Conservation (phyloP, 1,140 invertebrate species). For the Leptinotarsa undecemlineata region DNA sequence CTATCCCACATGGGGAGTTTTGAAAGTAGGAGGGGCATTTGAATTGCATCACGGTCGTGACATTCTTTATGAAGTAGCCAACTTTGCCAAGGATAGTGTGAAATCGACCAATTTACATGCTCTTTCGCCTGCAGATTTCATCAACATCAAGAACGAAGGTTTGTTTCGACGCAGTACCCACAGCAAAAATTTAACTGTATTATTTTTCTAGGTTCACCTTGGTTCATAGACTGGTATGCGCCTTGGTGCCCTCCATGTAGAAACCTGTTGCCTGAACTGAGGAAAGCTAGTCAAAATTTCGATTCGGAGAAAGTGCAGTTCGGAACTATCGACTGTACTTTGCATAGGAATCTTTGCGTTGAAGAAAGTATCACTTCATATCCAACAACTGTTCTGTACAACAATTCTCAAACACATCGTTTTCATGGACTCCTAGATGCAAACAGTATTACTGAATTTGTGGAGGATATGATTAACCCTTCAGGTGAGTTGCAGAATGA, state of each 20-base stretch:
- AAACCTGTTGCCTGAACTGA: slow-evolving; percentile 71
- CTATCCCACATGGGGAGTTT: slow-evolving; percentile 72
- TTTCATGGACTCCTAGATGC: slow-evolving; percentile 68
- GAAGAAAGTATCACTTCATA: slow-evolving; percentile 71
- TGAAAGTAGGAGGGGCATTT: slow-evolving; percentile 71
- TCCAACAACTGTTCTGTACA: slow-evolving; percentile 76
- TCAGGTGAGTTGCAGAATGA: slow-evolving; percentile 49
- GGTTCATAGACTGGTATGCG: slow-evolving; percentile 82
- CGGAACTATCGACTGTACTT: slow-evolving; percentile 69
- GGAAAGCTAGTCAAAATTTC: slow-evolving; percentile 67
- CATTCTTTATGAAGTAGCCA: slow-evolving; percentile 67
- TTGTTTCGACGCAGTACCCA: no score
- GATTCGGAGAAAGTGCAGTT: slow-evolving; percentile 62
- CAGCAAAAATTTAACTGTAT: background rate
- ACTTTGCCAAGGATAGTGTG: slow-evolving; percentile 70
- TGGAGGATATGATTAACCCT: slow-evolving; percentile 63
- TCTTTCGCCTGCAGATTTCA: slow-evolving; percentile 66
- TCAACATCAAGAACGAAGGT: slow-evolving; percentile 57
- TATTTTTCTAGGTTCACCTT: slow-evolving; percentile 57
- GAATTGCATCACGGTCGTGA: slow-evolving; percentile 72
- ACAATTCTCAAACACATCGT: slow-evolving; percentile 62
- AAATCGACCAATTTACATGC: slow-evolving; percentile 66
- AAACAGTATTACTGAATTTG: slow-evolving; percentile 68
- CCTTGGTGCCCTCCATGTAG: slow-evolving; percentile 87
- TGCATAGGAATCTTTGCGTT: slow-evolving; percentile 60